Conservation (phyloP, 1,140 invertebrate species). For the Aplysia californica region DNA sequence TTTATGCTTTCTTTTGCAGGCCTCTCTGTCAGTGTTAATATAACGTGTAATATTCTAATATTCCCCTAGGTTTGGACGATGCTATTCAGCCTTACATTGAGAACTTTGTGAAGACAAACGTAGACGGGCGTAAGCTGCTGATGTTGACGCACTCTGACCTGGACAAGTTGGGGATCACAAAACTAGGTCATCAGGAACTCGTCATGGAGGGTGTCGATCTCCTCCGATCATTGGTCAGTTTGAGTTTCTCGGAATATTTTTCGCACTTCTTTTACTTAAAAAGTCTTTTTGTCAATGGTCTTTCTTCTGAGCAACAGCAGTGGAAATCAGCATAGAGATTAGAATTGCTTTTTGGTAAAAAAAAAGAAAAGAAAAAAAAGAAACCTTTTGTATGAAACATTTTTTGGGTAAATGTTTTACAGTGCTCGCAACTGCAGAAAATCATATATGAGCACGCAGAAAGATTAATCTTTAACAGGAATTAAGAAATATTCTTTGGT, state of each 20-base stretch:
- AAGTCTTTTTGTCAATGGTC: too few relatives aligned
- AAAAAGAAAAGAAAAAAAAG: too few relatives aligned
- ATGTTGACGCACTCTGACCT: constrained; percentile 87
- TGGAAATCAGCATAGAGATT: too few relatives aligned
- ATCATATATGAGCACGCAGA: too few relatives aligned
- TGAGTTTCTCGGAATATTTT: background rate
- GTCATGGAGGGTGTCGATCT: constrained; percentile 91
- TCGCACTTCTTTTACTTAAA: too few relatives aligned
- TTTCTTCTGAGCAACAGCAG: too few relatives aligned
- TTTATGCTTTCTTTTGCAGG: background rate
- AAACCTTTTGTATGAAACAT: too few relatives aligned
- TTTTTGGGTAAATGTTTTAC: too few relatives aligned
- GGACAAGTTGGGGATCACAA: constrained; percentile 83
- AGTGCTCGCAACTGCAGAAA: too few relatives aligned
- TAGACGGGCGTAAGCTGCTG: constrained; percentile 85
- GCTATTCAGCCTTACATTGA: constrained; percentile 84
- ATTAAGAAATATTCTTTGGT: too few relatives aligned
- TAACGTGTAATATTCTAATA: background rate
- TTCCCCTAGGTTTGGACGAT: constrained; percentile 74
- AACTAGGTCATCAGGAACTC: constrained; percentile 92
- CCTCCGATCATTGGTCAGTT: constrained; percentile 85
- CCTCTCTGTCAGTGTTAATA: background rate
- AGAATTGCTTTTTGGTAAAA: too few relatives aligned
- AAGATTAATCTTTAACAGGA: too few relatives aligned
- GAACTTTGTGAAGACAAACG: constrained; percentile 81